These are phyloP conservation scores for Odontamblyopus lacepedii DNA, from an alignment of 2,797 vertebrate species.

Conservation along the genomic window DNA sequence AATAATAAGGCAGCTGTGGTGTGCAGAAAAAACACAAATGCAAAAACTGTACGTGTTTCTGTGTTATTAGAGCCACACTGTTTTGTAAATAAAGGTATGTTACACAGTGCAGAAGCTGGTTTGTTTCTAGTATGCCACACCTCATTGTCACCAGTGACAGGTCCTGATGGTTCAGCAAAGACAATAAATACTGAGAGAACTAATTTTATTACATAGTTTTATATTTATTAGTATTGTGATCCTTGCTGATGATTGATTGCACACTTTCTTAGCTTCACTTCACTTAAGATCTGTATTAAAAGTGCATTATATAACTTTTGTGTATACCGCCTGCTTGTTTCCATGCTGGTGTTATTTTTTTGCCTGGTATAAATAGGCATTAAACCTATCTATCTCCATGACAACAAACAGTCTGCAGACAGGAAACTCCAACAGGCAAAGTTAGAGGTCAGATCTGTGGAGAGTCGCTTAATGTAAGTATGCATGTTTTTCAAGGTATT, in stretches of 20 bases:
- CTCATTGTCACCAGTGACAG: not conserved
- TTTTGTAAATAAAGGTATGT: not conserved
- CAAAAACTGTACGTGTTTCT: not conserved
- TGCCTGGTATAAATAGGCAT: no score
- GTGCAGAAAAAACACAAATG: no score
- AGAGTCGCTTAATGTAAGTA: no score
- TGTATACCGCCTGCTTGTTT: no score
- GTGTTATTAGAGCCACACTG: not conserved
- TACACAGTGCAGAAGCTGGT: not conserved
- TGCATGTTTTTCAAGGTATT: no score
- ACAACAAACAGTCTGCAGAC: no score
- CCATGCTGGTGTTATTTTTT: no score
- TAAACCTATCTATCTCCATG: no score
- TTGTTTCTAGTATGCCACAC: not conserved
- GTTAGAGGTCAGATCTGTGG: no score
- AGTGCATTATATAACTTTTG: no score
- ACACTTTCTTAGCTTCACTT: not conserved
- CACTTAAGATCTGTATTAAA: not conserved
- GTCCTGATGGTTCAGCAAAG: not conserved
- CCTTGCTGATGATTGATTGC: not conserved
- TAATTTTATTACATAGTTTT: not conserved
- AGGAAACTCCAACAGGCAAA: no score
- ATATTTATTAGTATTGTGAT: not conserved
- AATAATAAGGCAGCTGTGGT: no score
- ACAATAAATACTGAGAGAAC: not conserved